Evolutionary conservation across 2,888 invertebrate genomes (phyloP).

Genomic region (Pyrgus malvae): DNA sequence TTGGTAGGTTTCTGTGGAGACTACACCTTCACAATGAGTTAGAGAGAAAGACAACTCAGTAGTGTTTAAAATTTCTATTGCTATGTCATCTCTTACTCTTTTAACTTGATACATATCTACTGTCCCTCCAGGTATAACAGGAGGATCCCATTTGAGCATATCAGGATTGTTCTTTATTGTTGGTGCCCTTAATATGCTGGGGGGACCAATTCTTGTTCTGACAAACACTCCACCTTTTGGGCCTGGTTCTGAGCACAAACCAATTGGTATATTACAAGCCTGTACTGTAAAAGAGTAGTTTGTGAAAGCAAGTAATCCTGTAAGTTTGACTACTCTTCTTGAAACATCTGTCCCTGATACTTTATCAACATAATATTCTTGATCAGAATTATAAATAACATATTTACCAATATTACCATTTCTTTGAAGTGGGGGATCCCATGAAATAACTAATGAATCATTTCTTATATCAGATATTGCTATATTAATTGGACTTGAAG

Average conservation of each 20-base stretch:
- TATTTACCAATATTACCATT: slow-evolving; percentile 90
- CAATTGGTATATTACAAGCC: slow-evolving; percentile 85
- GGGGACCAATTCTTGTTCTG: slow-evolving; percentile 84
- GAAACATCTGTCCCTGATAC: slow-evolving; percentile 50
- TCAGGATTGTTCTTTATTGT: slow-evolving; percentile 51
- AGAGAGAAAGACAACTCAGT: slow-evolving; percentile 48
- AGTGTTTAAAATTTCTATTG: slow-evolving; percentile 51
- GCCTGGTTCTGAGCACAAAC: slow-evolving; percentile 81
- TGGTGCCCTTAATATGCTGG: slow-evolving; percentile 65
- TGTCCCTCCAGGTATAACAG: slow-evolving; percentile 75
- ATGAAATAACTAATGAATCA: slow-evolving; percentile 83
- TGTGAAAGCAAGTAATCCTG: slow-evolving; percentile 80
- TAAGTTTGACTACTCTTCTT: slow-evolving; percentile 51
- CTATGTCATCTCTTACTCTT: slow-evolving; percentile 55
- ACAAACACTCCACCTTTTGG: slow-evolving; percentile 73
- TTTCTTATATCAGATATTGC: slow-evolving; percentile 82
- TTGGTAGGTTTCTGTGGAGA: slow-evolving; percentile 59
- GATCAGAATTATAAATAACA: slow-evolving; percentile 76
- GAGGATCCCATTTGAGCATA: slow-evolving; percentile 74
- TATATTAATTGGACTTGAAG: slow-evolving; percentile 82
- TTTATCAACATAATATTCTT: slow-evolving; percentile 46
- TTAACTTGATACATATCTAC: slow-evolving; percentile 82
- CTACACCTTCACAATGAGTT: slow-evolving; percentile 58
- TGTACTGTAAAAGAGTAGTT: slow-evolving; percentile 86
- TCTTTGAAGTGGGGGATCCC: slow-evolving; percentile 85